These are phyloP conservation scores for Drosophila kurseongensis DNA, from an alignment of 1,140 invertebrate species.

Conservation along the genomic window DNA sequence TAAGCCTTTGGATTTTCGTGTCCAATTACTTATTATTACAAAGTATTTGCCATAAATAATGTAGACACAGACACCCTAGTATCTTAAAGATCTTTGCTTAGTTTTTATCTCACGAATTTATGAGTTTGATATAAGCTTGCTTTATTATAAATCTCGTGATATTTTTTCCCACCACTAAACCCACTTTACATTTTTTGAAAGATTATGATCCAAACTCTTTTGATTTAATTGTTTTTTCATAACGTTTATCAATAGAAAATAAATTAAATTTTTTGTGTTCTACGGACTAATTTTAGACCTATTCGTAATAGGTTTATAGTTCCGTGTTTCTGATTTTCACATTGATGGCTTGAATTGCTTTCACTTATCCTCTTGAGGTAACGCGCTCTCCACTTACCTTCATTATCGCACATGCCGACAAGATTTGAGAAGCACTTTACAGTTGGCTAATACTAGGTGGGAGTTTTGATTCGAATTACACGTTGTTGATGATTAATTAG, in stretches of 20 bases:
- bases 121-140: not conserved
- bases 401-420: conserved; percentile 43
- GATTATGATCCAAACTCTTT: too few species aligned
- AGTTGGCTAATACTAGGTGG: not conserved
- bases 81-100: not conserved
- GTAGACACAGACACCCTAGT: not conserved
- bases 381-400: conserved; percentile 33
- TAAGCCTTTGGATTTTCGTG: not conserved
- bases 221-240: too few species aligned
- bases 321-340: not conserved
- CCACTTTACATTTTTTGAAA: too few species aligned
- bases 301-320: not conserved
- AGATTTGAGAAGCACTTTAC: conserved; percentile 16
- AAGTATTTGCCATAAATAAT: conserved; percentile 9
- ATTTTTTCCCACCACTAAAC: too few species aligned
- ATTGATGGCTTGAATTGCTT: not conserved
- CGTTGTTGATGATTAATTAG: conserved; percentile 43
- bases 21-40: conserved; percentile 9
- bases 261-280: too few species aligned
- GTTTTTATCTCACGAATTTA: not conserved
- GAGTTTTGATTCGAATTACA: conserved; percentile 17
- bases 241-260: too few species aligned
- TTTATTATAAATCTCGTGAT: not conserved
- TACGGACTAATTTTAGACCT: not conserved
- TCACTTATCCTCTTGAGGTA: conserved; percentile 16